phyloP scores from a whole-genome alignment of 2,797 vertebrate species.

The Urosaurus nigricauda region DNA sequence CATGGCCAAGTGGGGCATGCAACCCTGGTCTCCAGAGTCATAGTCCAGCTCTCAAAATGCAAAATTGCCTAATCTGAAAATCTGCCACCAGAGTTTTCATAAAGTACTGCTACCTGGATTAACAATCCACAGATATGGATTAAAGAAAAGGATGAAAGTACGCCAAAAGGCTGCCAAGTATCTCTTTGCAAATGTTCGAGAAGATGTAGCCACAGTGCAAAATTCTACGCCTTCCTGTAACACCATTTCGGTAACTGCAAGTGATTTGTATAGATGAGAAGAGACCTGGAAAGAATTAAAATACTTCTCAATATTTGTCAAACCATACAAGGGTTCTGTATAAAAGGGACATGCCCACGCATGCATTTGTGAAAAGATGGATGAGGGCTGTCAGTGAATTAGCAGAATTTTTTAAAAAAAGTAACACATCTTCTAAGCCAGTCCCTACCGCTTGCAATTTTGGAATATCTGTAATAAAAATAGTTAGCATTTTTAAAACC shows the following conservation, averaged over 20 bases:
- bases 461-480: background rate
- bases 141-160: constrained; percentile 1
- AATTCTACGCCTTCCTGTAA: background rate
- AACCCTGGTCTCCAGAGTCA: too few species aligned
- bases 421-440: background rate
- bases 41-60: too few species aligned
- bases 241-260: background rate
- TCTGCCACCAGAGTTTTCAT: background rate
- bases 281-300: fast-evolving
- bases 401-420: background rate
- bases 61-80: background rate
- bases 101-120: background rate
- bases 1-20: too few species aligned
- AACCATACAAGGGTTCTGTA: background rate
- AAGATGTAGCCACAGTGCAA: background rate
- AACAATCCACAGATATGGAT: background rate
- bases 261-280: background rate
- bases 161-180: constrained; percentile 7
- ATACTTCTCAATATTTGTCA: constrained; percentile 16
- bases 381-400: background rate
- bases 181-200: constrained; percentile 17
- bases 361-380: background rate
- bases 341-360: background rate
- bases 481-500: background rate
- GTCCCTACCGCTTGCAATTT: background rate